Evolutionary conservation across 2,888 invertebrate species (phyloP).

Genomic region (Lasioglossum calceatum): DNA sequence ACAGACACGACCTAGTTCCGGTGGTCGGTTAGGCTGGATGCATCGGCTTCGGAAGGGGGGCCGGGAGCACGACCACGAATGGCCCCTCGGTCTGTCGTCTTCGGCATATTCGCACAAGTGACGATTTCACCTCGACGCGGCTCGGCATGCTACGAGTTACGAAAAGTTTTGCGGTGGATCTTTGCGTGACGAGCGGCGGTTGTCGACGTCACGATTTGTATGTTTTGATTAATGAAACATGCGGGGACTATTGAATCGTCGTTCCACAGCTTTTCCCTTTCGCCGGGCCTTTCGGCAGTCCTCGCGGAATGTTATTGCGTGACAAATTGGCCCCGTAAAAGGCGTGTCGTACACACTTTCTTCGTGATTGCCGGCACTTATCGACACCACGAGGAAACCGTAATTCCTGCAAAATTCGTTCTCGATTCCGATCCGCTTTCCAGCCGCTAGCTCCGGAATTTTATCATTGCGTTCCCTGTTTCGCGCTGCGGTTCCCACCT

Average conservation of each 20-base stretch:
- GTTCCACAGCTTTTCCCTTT: not conserved
- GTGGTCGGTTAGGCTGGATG: conserved; percentile 23
- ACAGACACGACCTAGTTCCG: conserved; percentile 73
- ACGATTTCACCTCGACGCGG: conserved; percentile 60
- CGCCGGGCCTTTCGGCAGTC: not conserved
- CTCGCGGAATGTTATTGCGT: not conserved
- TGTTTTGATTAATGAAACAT: conserved; percentile 43
- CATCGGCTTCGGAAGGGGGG: conserved; percentile 6
- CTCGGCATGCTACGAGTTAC: not conserved
- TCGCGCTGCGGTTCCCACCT: not conserved
- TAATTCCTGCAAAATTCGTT: not conserved
- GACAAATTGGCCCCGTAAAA: conserved; percentile 7
- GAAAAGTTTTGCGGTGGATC: conserved; percentile 33
- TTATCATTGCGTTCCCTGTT: not conserved
- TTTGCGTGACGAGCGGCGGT: conserved; percentile 35
- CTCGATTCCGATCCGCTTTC: conserved; percentile 38
- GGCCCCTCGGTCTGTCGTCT: conserved; percentile 33
- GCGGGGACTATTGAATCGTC: conserved; percentile 24
- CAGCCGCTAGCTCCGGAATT: conserved; percentile 22
- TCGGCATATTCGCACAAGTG: conserved; percentile 15
- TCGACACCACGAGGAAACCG: not conserved
- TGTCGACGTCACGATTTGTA: conserved; percentile 31
- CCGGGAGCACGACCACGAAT: conserved; percentile 18
- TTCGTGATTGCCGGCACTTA: conserved; percentile 11
- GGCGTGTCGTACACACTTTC: conserved; percentile 1